Evolutionary conservation across 2,888 invertebrate genomes (phyloP).

Genomic region (Tanytarsus gracilentus): DNA sequence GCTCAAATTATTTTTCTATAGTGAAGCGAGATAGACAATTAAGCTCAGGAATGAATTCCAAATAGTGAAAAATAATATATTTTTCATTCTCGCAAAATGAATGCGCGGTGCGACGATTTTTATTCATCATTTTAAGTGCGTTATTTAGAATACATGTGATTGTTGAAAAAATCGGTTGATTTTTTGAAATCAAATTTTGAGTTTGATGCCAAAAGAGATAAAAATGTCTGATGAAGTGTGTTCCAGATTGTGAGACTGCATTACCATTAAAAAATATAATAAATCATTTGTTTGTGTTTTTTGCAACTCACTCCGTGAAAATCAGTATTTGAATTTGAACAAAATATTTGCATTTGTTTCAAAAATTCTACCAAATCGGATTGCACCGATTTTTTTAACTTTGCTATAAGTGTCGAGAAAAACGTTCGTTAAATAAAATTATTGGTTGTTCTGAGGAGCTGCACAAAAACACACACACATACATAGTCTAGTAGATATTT

Average conservation of each 20-base stretch:
- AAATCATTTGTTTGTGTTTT: too few species aligned
- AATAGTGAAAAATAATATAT: conserved; percentile 14
- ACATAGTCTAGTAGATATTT: too few species aligned
- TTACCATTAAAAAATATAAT: too few species aligned
- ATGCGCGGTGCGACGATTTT: conserved; percentile 1
- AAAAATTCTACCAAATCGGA: too few species aligned
- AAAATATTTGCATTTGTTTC: too few species aligned
- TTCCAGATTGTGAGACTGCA: conserved; percentile 28
- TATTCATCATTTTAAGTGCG: neutral
- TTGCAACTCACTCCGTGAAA: neutral
- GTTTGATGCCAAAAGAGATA: conserved; percentile 13
- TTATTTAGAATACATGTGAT: neutral
- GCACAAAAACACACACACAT: too few species aligned
- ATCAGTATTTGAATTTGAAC: neutral
- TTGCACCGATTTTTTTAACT: too few species aligned
- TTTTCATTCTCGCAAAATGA: conserved; percentile 29
- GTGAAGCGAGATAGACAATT: conserved; percentile 11
- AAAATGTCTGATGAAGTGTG: conserved; percentile 24
- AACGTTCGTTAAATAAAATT: too few species aligned
- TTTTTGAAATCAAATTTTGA: too few species aligned
- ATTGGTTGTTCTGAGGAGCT: too few species aligned
- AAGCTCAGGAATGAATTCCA: conserved; percentile 27
- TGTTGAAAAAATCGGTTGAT: too few species aligned
- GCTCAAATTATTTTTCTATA: conserved; percentile 23
- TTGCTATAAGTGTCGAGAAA: too few species aligned